A percentile compares a stretch with the other conserved stretches of the same genome.
Evolutionary conservation across 1,140 invertebrate species (phyloP).

Genomic region (Neodiprion fabricii): DNA sequence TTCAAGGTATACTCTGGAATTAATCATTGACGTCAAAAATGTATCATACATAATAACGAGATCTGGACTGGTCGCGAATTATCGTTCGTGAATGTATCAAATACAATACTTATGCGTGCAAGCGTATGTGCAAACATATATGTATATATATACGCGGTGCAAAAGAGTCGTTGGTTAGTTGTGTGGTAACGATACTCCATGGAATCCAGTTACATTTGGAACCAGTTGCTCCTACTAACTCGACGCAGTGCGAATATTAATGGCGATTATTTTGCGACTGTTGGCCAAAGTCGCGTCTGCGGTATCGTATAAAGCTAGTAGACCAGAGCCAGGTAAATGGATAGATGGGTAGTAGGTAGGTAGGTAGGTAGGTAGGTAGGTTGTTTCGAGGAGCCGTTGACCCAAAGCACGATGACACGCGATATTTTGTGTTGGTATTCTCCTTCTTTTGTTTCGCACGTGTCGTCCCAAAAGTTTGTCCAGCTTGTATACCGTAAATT

Average conservation of each 20-base stretch:
- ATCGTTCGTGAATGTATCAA: neutral
- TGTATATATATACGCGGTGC: neutral
- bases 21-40: too few species aligned
- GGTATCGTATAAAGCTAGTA: too few species aligned
- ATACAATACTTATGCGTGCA: neutral
- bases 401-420: neutral
- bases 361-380: too few species aligned
- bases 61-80: too few species aligned
- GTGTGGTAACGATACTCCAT: neutral
- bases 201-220: conserved; percentile 4
- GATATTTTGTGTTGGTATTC: neutral
- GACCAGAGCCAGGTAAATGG: too few species aligned
- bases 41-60: too few species aligned
- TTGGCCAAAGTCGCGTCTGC: too few species aligned
- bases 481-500: too few species aligned
- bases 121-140: neutral
- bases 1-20: too few species aligned
- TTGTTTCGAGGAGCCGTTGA: neutral
- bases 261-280: neutral
- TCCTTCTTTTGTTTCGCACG: neutral
- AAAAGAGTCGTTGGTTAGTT: too few species aligned
- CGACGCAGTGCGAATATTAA: conserved; percentile 4
- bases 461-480: neutral
- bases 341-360: neutral
- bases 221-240: neutral